Base-by-base conservation (phyloP, 2,888 invertebrate species). In the Drosophila macrospina region DNA sequence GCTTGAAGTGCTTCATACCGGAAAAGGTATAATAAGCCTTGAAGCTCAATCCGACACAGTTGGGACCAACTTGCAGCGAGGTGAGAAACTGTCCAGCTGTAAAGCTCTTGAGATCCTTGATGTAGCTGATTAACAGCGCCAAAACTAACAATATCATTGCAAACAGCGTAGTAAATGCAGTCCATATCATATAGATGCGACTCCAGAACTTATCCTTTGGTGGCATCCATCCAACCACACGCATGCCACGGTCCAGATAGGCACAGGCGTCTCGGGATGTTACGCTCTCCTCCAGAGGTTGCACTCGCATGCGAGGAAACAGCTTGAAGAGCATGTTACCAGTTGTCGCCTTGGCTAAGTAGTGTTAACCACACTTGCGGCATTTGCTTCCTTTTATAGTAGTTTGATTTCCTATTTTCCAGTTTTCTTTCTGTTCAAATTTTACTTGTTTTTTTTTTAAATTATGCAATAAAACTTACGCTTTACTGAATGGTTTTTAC, bases 51-150 rank as follows among this genome's bases (percentile, higher is more conserved):
- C 80, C 80, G 4, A 64, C 60, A 5, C 60, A 60, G 16, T 80
- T 70, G 4, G 72, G 8, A 4, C 24, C 13, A 39, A 81, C 65
- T 32, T 79, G 68, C 20, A 81, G 41, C 0, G 88, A 87, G 36
- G 87, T 82, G 0, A 89, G 64, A 7, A 89, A 86, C 26, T 86
- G 78, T 0, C 73, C 78, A 0, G 77, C 75, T 11, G 66, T 63
- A 24, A 87, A 88, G 16, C 32, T 55, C 0, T 37, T 69, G 0
- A 79, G 34, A 3, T 65, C 63, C 5, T 54, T 57, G 0, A 61
- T 5, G 20, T 80, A 81, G 30, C 66, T 74, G 0, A 59, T 13
- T 5, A 68, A 0, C 7, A 83, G 42, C 0, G 60, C 36, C 1
- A 68, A 45, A 2, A 70, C 69, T 26, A 81, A 15, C 8, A 80